Base-by-base conservation (phyloP, 2,888 invertebrate species). In the Stenodera caucasica region DNA sequence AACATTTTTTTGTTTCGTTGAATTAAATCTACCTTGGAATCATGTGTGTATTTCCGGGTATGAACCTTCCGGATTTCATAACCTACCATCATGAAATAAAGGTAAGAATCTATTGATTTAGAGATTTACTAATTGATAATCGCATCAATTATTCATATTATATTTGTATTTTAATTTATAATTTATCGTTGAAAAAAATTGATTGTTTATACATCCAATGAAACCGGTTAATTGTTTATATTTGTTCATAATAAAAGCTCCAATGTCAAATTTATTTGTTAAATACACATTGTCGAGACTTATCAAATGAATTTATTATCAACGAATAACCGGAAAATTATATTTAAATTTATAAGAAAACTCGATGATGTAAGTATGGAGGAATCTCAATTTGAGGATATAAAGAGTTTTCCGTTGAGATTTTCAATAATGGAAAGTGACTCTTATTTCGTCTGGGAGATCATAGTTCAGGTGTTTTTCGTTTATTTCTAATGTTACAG, bases 21-120 rank as follows among this genome's bases (percentile, higher is more conserved):
- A 21, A 9, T 45, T 9, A 21, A 21, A 21, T 18, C 11, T 9
- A 18, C 40, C 40, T 40, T 21, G n/a, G 2, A 45, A 45, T 45
- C 21, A 23, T 45, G 45, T 23, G 45, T 45, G 12, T 2, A 45
- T 45, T 45, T 45, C 45, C 45, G 23, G 45, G 45, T 45, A 23
- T 21, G 21, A 21, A 23, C 23, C 18, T 21, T n/a, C 45, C 45
- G 45, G 45, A 45, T 45, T 45, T 45, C 1, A 21, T 23, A 21
- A n/a, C 21, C 45, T 45, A 45, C 45, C 45, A 45, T 45, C 45
- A 45, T 45, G 45, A 12, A 9, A 18, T 7, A 2, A 23, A 45
- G 45, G 45, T 45, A 45, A 45, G 45, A 45, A 45, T 21, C 11
- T 45, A 45, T 45, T n/a, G 45, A 45, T 45, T 45, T 45, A 30